Evolutionary conservation across 2,888 invertebrate species (phyloP).

Genomic region (Oeneis ivallda): DNA sequence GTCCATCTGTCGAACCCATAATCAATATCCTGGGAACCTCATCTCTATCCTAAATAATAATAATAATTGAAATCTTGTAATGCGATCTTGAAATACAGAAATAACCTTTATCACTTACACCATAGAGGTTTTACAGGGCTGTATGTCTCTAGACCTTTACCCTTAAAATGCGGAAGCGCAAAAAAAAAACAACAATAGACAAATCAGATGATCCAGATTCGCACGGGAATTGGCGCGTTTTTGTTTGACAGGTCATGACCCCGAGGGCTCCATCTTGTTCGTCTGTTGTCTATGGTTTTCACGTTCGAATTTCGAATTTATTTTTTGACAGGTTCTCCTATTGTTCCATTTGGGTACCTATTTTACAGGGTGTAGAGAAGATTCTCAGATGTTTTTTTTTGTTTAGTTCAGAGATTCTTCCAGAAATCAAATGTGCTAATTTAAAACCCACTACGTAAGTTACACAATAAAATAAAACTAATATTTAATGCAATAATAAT

Average conservation of each 20-base stretch:
- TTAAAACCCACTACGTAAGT: too few species aligned
- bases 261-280: conserved; percentile 40
- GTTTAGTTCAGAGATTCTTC: neutral
- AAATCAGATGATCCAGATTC: conserved; percentile 69
- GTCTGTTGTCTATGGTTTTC: conserved; percentile 32
- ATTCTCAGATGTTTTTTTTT: neutral
- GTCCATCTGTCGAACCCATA: conserved; percentile 33
- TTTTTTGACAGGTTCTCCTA: conserved; percentile 12
- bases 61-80: conserved; percentile 28
- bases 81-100: conserved; percentile 13
- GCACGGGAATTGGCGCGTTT: conserved; percentile 60
- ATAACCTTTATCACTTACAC: neutral
- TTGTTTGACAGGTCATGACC: conserved; percentile 60
- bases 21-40: conserved; percentile 35
- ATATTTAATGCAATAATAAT: too few species aligned
- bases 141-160: conserved; percentile 30
- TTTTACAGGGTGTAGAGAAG: neutral
- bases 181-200: conserved; percentile 64
- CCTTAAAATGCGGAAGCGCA: conserved; percentile 49
- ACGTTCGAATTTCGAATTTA: conserved; percentile 30
- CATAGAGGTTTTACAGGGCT: conserved; percentile 10
- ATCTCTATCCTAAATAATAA: conserved; percentile 26
- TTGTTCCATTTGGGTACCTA: neutral
- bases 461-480: too few species aligned
- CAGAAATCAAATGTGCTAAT: too few species aligned